phyloP scores from a whole-genome alignment of 2,113 vertebrate species.

The Spermophilus dauricus region DNA sequence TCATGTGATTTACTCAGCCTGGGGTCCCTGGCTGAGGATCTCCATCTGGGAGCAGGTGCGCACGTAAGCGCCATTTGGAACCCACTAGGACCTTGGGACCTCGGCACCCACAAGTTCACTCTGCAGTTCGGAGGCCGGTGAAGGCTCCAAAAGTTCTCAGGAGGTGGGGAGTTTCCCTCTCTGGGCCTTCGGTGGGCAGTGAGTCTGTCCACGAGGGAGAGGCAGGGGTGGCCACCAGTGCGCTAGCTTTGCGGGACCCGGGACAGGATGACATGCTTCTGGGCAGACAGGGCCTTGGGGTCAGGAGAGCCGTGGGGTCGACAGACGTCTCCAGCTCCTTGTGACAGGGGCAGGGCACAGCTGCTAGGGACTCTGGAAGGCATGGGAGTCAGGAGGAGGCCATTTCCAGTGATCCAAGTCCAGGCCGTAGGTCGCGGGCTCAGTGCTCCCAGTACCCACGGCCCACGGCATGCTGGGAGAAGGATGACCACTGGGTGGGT shows the following conservation, averaged over 20 bases:
- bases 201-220: not conserved
- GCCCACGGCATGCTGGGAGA: fast-evolving
- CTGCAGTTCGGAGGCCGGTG: not conserved
- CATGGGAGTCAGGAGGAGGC: not conserved
- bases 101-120: not conserved
- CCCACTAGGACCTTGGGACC: not conserved
- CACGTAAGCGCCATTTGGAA: not conserved
- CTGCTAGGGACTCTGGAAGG: not conserved
- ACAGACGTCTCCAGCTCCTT: not conserved
- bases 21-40: not conserved
- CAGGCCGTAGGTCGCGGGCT: not conserved
- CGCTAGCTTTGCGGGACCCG: too few relatives aligned
- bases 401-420: not conserved
- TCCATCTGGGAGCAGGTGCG: not conserved
- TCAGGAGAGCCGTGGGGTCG: not conserved
- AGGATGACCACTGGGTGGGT: too few relatives aligned
- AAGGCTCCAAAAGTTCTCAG: not conserved
- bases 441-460: not conserved
- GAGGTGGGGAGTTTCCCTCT: not conserved
- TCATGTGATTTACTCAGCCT: not conserved
- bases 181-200: fast-evolving
- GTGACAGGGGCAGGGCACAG: not conserved
- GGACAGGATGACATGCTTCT: not conserved
- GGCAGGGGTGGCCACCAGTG: not conserved
- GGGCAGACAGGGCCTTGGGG: not conserved